Base-by-base conservation (phyloP, 2,113 vertebrate species). In the Apistogramma diplotaenia region DNA sequence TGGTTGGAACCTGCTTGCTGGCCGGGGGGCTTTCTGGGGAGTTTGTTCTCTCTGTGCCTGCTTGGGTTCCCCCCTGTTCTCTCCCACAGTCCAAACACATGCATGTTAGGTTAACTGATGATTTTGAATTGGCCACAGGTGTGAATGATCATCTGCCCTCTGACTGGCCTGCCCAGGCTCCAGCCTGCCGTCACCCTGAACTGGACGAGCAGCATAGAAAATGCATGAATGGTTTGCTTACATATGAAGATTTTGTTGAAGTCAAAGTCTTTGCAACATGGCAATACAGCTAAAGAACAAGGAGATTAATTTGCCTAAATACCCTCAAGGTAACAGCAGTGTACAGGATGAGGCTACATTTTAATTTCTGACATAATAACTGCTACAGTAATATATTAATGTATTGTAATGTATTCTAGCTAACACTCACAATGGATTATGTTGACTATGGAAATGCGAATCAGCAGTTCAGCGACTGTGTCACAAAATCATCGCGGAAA, bases 401-500 rank as follows among this genome's bases (percentile, higher is more conserved):
- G 25, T 73, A 65, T 58, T 61, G 12, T 75, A 85, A 83, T 79
- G 49, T 37, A 71, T 78, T 58, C 51, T 13, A n/a, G 11, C 33
- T 43, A 71, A 37, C 55, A 4, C 53, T 71, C 6, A 61, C 49
- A 67, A 74, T 23, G 57, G 49, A 54, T 51, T 51, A n/a, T 51
- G 65, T 31, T 51, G 13, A 54, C 33, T 43, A 27, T 40, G 54
- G 79, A 83, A 78, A 74, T 71, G 12, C n/a, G 56, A 78, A 59
- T 67, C 25, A 70, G 65, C 25, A 70, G 43, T 70, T 83, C 74
- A 81, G 80, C 67, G 65, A 84, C 55, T 2, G 58, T 76, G 53
- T 76, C 43, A 27, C 46, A 78, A 60, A 77, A 73, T 83, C 71
- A 82, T 71, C 19, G 70, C 53, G 65, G 65, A 83, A 80, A 77